Percentiles rank a stretch among this genome's conserved stretches.
phyloP scores from a whole-genome alignment of 1,140 invertebrate genomes.

The Drosophila ironensis region DNA sequence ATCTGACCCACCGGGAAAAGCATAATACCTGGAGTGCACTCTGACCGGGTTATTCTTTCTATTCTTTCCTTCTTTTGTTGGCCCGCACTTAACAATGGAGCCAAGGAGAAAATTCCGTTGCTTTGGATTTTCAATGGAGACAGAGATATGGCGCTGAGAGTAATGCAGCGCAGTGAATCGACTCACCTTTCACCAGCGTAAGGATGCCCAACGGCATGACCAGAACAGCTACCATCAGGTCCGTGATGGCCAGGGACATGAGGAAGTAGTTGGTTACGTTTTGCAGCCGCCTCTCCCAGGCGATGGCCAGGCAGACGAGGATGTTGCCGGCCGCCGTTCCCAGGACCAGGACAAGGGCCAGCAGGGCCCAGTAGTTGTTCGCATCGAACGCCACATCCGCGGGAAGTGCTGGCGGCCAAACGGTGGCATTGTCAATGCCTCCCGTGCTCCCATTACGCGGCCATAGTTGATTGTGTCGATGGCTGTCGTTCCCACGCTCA shows the following conservation, averaged over 20 bases:
- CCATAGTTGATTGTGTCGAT: conserved; percentile 15
- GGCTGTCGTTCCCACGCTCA: conserved; percentile 18
- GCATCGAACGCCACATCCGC: conserved; percentile 66
- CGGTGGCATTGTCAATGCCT: conserved; percentile 43
- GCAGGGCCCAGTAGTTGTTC: conserved; percentile 89
- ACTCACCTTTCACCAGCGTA: conserved; percentile 89
- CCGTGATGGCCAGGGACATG: conserved; percentile 96
- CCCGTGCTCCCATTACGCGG: not conserved
- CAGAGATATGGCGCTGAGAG: not conserved
- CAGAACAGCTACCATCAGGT: conserved; percentile 94
- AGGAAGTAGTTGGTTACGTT: conserved; percentile 99
- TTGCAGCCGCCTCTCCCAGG: conserved; percentile 92
- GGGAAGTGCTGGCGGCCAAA: not conserved
- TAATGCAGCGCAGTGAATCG: conserved; percentile 1
- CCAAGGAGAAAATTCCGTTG: not conserved
- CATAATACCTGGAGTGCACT: conserved; percentile 4
- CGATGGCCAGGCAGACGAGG: conserved; percentile 95
- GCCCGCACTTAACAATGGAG: not conserved
- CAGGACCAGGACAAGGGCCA: conserved; percentile 90
- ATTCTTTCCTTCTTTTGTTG: not conserved
- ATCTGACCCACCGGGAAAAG: not conserved
- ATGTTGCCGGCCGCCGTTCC: conserved; percentile 96
- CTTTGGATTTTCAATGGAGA: not conserved
- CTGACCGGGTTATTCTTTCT: not conserved
- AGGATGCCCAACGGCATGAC: conserved; percentile 95